phyloP scores from a whole-genome alignment of 1,140 invertebrate species.

The Antheraea pernyi region DNA sequence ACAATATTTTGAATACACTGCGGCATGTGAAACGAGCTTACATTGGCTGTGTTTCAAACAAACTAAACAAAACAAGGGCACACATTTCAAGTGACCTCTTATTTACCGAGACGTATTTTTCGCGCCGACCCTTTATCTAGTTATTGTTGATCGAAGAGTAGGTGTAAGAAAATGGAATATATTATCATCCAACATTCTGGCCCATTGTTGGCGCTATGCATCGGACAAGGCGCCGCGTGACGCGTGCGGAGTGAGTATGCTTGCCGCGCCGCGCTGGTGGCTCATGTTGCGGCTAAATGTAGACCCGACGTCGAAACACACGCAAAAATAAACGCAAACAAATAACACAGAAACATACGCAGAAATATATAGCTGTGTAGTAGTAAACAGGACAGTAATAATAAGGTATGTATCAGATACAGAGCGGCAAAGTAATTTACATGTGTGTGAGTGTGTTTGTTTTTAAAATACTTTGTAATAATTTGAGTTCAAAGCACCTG shows the following conservation, averaged over 20 bases:
- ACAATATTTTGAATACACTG: too few relatives aligned
- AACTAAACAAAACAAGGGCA: too few relatives aligned
- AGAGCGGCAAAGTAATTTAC: too few relatives aligned
- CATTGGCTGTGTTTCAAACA: too few relatives aligned
- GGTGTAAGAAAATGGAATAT: background rate
- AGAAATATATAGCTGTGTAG: constrained; percentile 31
- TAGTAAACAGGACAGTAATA: constrained; percentile 28
- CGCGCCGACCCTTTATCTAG: too few relatives aligned
- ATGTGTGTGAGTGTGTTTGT: too few relatives aligned
- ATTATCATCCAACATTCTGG: background rate
- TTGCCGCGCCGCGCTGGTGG: constrained; percentile 23
- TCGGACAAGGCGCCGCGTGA: constrained; percentile 33
- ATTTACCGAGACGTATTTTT: too few relatives aligned
- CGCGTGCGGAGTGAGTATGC: constrained; percentile 23
- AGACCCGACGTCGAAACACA: constrained; percentile 45
- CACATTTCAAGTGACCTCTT: too few relatives aligned
- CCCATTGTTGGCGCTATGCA: constrained; percentile 57
- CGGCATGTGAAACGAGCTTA: too few relatives aligned
- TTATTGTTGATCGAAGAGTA: too few relatives aligned
- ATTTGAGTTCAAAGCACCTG: too few relatives aligned
- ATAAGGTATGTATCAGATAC: background rate
- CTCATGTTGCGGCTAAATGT: constrained; percentile 70
- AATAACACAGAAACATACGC: constrained; percentile 32
- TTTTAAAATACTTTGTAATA: too few relatives aligned
- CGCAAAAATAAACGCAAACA: constrained; percentile 63